Evolutionary conservation across 2,888 invertebrate species (phyloP).

Genomic region (Melanotus villosus): DNA sequence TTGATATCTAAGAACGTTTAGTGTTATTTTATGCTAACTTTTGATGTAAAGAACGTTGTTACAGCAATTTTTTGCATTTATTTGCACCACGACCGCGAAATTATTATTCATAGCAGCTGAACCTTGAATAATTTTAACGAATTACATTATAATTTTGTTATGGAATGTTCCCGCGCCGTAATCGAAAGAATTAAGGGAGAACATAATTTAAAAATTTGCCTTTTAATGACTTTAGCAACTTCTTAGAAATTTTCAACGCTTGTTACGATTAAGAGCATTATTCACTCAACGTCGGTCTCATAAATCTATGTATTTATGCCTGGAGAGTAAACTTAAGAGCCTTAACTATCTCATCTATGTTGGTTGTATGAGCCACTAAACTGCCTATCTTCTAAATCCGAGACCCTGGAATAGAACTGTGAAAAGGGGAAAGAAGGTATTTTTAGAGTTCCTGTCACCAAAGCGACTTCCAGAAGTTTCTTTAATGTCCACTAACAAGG

Average conservation of each 20-base stretch:
- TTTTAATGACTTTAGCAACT: background rate
- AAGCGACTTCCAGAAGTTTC: slow-evolving; percentile 46
- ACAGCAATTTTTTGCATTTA: too few species aligned
- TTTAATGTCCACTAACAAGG: slow-evolving; percentile 52
- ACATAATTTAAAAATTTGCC: slow-evolving; percentile 4
- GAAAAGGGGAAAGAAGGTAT: slow-evolving; percentile 46
- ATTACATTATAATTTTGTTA: too few species aligned
- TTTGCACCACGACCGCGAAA: too few species aligned
- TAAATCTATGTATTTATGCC: slow-evolving; percentile 38
- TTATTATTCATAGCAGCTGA: too few species aligned
- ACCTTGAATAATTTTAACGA: too few species aligned
- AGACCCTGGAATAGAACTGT: slow-evolving; percentile 40
- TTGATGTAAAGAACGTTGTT: too few species aligned
- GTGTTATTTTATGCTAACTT: too few species aligned
- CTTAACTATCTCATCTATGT: slow-evolving; percentile 34
- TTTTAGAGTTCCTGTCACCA: slow-evolving; percentile 47
- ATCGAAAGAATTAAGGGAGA: background rate
- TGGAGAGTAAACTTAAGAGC: slow-evolving; percentile 30
- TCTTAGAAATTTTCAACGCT: slow-evolving; percentile 6
- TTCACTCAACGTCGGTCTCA: slow-evolving; percentile 20
- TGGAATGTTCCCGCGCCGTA: too few species aligned
- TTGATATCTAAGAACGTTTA: too few species aligned
- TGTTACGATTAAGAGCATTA: slow-evolving; percentile 25
- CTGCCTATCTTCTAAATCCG: slow-evolving; percentile 41
- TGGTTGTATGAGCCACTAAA: slow-evolving; percentile 39